phyloP scores from a whole-genome alignment of 2,113 vertebrate genomes.

The Vidua macroura region DNA sequence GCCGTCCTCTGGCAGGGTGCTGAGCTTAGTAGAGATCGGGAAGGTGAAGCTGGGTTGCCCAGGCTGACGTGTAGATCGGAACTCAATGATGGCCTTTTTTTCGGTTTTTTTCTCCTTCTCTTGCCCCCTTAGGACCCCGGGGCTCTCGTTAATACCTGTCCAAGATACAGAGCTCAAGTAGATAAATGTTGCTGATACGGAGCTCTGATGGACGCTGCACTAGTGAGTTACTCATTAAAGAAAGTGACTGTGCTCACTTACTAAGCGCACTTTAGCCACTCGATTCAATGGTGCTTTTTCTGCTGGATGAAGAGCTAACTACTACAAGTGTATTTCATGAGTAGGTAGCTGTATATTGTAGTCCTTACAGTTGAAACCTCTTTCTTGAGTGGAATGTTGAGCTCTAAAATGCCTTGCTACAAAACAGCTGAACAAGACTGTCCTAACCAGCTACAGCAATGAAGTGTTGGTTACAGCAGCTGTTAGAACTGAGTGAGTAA shows the following conservation, averaged over 20 bases:
- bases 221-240: neutral
- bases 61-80: accelerated
- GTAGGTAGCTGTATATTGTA: neutral
- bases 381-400: neutral
- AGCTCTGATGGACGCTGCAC: neutral
- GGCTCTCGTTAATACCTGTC: neutral
- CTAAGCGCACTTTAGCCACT: neutral
- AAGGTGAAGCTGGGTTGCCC: neutral
- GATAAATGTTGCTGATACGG: accelerated
- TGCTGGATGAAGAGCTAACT: neutral
- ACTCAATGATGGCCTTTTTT: accelerated
- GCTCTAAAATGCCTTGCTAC: neutral
- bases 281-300: neutral
- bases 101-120: accelerated
- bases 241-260: neutral
- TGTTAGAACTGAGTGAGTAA: neutral
- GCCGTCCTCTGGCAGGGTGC: neutral
- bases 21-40: accelerated
- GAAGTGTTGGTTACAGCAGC: neutral
- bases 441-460: accelerated
- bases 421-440: accelerated
- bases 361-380: neutral
- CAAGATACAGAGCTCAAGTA: neutral
- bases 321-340: neutral
- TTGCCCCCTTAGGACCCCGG: neutral